Evolutionary conservation across 2,113 vertebrate species (phyloP), one percentile per base, ranked within the genome.

Genomic region (Oenanthe oenanthe): DNA sequence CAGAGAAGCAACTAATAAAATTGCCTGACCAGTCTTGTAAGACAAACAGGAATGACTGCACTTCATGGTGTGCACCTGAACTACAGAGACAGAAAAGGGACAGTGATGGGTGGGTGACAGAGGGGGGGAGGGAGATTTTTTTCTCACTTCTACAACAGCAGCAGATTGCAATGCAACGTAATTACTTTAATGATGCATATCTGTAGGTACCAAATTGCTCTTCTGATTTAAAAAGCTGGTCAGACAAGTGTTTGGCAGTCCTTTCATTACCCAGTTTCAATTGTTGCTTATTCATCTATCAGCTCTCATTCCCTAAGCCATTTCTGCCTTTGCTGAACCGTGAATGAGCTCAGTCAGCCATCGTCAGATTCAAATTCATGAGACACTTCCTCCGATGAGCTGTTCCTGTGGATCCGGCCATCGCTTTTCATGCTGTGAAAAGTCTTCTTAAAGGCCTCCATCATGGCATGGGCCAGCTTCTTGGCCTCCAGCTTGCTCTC

Each of bases 391-490:
- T 99, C 98, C 0, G 98, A 99, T 0, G 98, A 99, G 95, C 99
- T 98, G 81, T 98, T 98, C 94, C 99, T 99, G 97, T 99, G 99
- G 97, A 99, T 99, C 95, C 99, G 98, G 12, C 99, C 99, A 5
- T 99, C 99, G 0, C 99, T 99, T 97, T 99, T 99, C 99, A 99
- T 99, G 97, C 99, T 99, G 95, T 99, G 98, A 98, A 99, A 99
- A 98, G 99, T 99, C 98, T 99, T 99, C 98, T 97, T 99, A 98
- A 99, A 99, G 92, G 99, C 99, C 97, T 99, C 99, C 99, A 99
- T 99, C 99, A 99, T 99, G 65, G 99, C 98, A 13, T 99, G 99
- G 11, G 99, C 99, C 95, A 99, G 98, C 98, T 99, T 99, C 98
- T 99, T 99, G 96, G 99, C 99, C 98, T 99, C 99, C 32, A 99